A percentile compares a stretch with the other conserved stretches of the same genome.
Conservation (phyloP, 2,888 invertebrate genomes). For the Lingula anatina region DNA sequence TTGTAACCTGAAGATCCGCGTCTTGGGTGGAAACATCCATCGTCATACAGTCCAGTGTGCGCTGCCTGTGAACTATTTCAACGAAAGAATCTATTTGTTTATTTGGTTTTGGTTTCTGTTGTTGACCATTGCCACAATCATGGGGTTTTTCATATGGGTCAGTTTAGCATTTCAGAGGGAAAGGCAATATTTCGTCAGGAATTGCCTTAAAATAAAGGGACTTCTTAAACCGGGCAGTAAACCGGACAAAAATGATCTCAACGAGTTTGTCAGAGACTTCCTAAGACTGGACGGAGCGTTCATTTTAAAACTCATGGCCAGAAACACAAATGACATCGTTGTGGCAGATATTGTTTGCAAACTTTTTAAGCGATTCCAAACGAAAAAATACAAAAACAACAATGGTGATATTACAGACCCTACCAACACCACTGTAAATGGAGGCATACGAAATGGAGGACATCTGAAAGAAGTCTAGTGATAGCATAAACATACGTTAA, state of each 20-base stretch:
- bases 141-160: conserved; percentile 47
- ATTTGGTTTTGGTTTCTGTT: conserved; percentile 52
- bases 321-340: conserved; percentile 48
- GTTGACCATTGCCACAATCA: no score
- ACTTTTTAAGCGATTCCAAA: no score
- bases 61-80: no score
- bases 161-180: conserved; percentile 48
- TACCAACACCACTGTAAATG: no score
- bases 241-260: conserved; percentile 45
- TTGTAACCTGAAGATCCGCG: conserved; percentile 49
- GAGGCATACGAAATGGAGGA: no score
- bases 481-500: no score
- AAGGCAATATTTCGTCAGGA: conserved; percentile 51
- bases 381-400: no score
- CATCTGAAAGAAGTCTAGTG: no score
- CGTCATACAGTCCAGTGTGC: no score
- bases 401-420: no score
- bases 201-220: conserved; percentile 54
- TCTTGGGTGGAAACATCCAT: conserved; percentile 45
- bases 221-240: conserved; percentile 43
- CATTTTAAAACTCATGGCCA: conserved; percentile 43
- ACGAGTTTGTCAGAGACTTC: conserved; percentile 46
- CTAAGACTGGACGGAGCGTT: conserved; percentile 49
- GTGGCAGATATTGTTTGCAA: conserved; percentile 47
- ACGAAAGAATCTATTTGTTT: conserved; percentile 51